Evolutionary conservation across 2,888 invertebrate genomes (phyloP), one percentile per base, ranked within the genome.

Genomic region (Latrodectus hesperus): DNA sequence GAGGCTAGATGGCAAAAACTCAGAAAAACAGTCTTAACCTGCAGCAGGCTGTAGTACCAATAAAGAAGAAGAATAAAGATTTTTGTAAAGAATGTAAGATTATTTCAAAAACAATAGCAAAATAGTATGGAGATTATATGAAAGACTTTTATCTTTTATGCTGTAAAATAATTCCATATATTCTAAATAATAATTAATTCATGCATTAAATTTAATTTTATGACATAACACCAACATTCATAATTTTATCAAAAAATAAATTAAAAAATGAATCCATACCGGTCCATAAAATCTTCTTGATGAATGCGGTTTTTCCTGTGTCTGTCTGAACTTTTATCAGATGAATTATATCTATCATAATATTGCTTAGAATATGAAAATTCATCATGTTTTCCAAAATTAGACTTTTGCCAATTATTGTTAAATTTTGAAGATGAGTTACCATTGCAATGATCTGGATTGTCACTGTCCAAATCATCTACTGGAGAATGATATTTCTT

Each of bases 241-340:
- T 16, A 72, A 52, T n/a, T 26, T 49, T 72, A 14, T 71, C 51
- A 71, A 49, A 16, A 71, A 16, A 71, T 11, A 14, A 49, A 71
- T 26, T 55, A 1, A 71, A 6, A 26, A 60, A 10, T 26, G 0
- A 64, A 17, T 64, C n/a, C 60, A 10, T 11, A 76, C 76, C 76
- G 26, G 17, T 74, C 73, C 60, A 73, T 74, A 68, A 82, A 82
- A 53, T 82, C 74, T 14, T 82, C 81, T 74, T 70, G 71, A 55
- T 52, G 17, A 12, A 60, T 55, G 68, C 79, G 68, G 22, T 22
- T 73, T 16, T 80, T 80, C 17, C 68, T 68, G 26, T 11, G 51
- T 12, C 65, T 64, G 4, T 67, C 68, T 52, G 52, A 77, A 68
- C 52, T 77, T 38, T 26, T 22, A 10, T 77, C 68, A 12, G 65